Conservation (phyloP, 2,888 invertebrate genomes). For the Nysson spinosus region DNA sequence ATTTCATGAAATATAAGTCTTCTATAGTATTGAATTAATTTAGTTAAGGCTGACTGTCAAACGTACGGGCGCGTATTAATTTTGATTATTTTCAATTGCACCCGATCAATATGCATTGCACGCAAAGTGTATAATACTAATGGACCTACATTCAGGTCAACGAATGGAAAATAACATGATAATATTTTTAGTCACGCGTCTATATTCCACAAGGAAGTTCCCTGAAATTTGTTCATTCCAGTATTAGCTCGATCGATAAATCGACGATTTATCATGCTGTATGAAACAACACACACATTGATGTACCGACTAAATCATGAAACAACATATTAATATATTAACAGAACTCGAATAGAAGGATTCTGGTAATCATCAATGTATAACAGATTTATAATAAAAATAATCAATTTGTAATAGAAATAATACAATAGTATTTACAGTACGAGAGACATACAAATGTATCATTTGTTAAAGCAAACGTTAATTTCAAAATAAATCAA, state of each 20-base stretch:
- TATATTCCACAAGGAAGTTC: background rate
- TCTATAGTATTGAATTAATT: background rate
- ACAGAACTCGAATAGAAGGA: too few species aligned
- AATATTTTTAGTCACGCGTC: slow-evolving; percentile 24
- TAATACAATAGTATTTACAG: too few species aligned
- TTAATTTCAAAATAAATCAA: too few species aligned
- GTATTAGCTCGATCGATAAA: background rate
- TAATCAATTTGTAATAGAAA: too few species aligned
- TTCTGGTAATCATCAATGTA: too few species aligned
- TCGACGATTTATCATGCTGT: background rate
- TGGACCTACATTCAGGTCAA: slow-evolving; percentile 43
- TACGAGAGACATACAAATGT: too few species aligned
- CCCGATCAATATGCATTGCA: slow-evolving; percentile 36
- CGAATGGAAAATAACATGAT: slow-evolving; percentile 37
- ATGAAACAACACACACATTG: too few species aligned
- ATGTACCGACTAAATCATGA: too few species aligned
- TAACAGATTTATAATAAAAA: too few species aligned
- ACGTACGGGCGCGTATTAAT: slow-evolving; percentile 29
- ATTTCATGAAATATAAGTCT: background rate
- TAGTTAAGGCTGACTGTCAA: background rate
- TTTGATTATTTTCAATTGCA: slow-evolving; percentile 43
- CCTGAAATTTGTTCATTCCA: background rate
- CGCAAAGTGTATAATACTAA: slow-evolving; percentile 23
- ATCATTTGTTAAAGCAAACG: too few species aligned
- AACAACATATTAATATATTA: too few species aligned